Evolutionary conservation across 2,888 invertebrate genomes (phyloP), one percentile per base, ranked within the genome.

Genomic region (Sclerodermus sp.): DNA sequence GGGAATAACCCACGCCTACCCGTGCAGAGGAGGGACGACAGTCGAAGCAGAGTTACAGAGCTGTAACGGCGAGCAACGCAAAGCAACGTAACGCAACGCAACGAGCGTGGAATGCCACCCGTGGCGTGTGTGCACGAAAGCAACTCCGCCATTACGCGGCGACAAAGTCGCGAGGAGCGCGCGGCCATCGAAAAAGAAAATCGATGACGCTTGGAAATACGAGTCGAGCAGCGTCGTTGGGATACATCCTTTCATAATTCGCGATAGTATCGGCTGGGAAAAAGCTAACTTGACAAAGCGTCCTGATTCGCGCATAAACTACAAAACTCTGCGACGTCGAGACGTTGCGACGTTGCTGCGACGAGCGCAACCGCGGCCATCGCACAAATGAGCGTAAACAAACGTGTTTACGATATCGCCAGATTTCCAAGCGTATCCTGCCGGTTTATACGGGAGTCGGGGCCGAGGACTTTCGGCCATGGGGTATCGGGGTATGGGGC

Each of bases 321-420:
- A n/a, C n/a, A n/a, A n/a, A n/a, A n/a, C n/a, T n/a, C n/a, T n/a
- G n/a, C n/a, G n/a, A n/a, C n/a, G n/a, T n/a, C n/a, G n/a, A n/a
- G n/a, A n/a, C n/a, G n/a, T n/a, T n/a, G n/a, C n/a, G n/a, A n/a
- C n/a, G n/a, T n/a, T n/a, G n/a, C 42, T 46, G 52, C 16, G 39
- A 55, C 52, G 47, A 51, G 48, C 51, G 51, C 53, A 32, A 47
- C 42, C 16, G 9, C 44, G 55, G 49, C 54, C 53, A 45, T 49
- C 47, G 53, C 49, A n/a, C n/a, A 49, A 55, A 55, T 48, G 50
- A 60, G 52, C 64, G 56, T 64, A 64, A 64, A 64, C 54, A 64
- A 57, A 49, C 51, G 49, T 58, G 45, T 64, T 64, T 64, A 64
- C 53, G 64, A 64, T 57, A 62, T 57, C 52, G 53, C 49, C 49